phyloP scores from a whole-genome alignment of 2,113 vertebrate genomes.

The Hemiscyllium ocellatum region DNA sequence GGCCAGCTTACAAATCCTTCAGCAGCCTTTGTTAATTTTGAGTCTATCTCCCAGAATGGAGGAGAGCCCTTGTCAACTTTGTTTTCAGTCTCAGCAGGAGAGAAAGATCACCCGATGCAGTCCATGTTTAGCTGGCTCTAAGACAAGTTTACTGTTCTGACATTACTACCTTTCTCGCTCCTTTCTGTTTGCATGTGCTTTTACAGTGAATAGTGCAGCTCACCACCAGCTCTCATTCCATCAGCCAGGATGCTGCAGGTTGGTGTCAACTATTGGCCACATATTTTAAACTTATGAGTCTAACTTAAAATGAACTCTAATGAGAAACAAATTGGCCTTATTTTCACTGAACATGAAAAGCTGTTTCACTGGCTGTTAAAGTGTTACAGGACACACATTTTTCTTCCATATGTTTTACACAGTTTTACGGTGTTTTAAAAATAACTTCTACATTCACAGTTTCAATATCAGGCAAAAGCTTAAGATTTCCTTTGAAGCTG shows the following conservation, averaged over 20 bases:
- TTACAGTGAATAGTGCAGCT: neutral
- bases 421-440: neutral
- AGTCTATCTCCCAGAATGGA: neutral
- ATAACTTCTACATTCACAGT: neutral
- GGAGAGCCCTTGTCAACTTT: neutral
- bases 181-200: neutral
- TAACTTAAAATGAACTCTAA: neutral
- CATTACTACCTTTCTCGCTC: neutral
- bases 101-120: neutral
- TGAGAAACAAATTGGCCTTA: neutral
- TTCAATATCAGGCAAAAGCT: neutral
- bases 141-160: neutral
- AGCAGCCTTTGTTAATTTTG: neutral
- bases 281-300: neutral
- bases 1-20: neutral
- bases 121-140: neutral
- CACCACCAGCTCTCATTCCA: neutral
- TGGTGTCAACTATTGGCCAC: neutral
- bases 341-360: neutral
- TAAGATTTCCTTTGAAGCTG: neutral
- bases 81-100: neutral
- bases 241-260: neutral
- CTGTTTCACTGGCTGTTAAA: neutral
- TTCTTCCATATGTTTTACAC: neutral
- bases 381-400: neutral